Evolutionary conservation across 2,113 vertebrate species (phyloP), one percentile per base, ranked within the genome.

Genomic region (Ceyx margarethae): DNA sequence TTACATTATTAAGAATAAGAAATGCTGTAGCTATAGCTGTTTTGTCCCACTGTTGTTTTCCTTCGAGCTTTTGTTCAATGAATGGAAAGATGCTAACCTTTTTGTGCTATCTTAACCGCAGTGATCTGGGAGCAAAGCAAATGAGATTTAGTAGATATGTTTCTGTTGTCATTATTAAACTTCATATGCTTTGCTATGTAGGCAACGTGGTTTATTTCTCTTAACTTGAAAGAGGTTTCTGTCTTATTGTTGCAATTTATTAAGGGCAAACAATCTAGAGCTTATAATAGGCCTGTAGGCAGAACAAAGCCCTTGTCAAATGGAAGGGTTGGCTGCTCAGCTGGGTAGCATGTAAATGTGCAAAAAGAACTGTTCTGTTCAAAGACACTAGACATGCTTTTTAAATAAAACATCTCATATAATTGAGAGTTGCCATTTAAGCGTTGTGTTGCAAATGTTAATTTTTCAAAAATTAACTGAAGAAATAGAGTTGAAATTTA

Each of bases 251-350:
- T 97, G 88, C 83, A 91, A 78, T 96, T 96, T 97, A 96, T 96
- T 96, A 95, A 96, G 93, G 90, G 89, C 91, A 96, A 96, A 96
- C 81, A 94, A 85, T 96, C 79, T 94, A 58, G 67, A 80, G 91
- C 93, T 91, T 95, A 81, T 90, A 96, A 97, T 80, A 96, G 95
- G 88, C 82, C 94, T 95, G 82, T 91, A 90, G 90, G 93, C 90
- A 96, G 94, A 97, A 97, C 91, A 97, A 96, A 97, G 81, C 75
- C 84, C 95, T 96, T 95, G 89, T 97, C 94, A 96, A 96, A 96
- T 87, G 85, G 87, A 96, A 96, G 86, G 89, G 92, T 89, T 85
- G 94, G 86, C 94, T 90, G 90, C 94, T 97, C 85, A 97, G 82
- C 89, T 95, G 96, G 89, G 85, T 95, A 95, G 96, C 94, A 93